Evolutionary conservation across 2,888 invertebrate species (phyloP).

Genomic region (Leptinotarsa haldemani): DNA sequence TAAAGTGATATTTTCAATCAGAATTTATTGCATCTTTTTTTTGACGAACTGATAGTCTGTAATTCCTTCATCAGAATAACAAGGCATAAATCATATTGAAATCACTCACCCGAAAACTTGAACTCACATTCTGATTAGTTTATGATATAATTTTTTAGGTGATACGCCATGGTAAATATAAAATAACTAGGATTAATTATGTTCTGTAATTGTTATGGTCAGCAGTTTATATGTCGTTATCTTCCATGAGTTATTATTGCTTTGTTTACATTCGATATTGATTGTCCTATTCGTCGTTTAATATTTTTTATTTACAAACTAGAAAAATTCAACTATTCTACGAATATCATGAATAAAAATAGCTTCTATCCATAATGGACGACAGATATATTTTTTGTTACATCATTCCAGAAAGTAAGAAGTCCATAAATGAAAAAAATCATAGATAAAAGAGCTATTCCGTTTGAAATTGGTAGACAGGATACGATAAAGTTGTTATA

Average conservation of each 20-base stretch:
- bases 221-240: conserved; percentile 16
- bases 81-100: background rate
- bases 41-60: background rate
- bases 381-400: no score
- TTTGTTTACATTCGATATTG: conserved; percentile 18
- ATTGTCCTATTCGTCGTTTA: background rate
- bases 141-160: conserved; percentile 11
- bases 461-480: no score
- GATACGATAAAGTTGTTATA: no score
- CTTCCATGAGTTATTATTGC: conserved; percentile 9
- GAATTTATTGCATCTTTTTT: background rate
- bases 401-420: no score
- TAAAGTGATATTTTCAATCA: background rate
- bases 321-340: background rate
- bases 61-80: background rate
- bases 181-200: background rate
- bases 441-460: no score
- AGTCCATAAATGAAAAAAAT: no score
- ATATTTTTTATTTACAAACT: background rate
- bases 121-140: conserved; percentile 10
- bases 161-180: background rate
- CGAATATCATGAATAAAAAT: no score
- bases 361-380: no score
- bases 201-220: conserved; percentile 14
- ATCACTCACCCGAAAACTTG: conserved; percentile 20